Evolutionary conservation across 2,888 invertebrate species (phyloP).

Genomic region (Carpatolechia fugitivella): DNA sequence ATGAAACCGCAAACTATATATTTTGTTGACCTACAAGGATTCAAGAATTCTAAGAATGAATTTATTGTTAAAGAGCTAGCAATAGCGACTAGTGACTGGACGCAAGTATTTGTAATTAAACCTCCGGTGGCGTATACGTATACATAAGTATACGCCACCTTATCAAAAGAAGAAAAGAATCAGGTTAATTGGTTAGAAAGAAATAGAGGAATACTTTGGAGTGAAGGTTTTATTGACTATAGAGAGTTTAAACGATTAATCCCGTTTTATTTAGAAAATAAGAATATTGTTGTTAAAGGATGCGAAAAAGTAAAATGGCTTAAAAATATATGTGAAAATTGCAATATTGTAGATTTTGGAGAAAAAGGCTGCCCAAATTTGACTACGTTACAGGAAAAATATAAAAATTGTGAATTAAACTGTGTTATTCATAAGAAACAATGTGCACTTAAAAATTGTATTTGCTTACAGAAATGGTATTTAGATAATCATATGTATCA

Average conservation of each 20-base stretch:
- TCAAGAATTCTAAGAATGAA: too few relatives aligned
- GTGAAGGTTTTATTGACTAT: constrained; percentile 19
- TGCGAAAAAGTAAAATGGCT: constrained; percentile 18
- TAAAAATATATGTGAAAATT: too few relatives aligned
- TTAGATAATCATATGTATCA: constrained; percentile 4
- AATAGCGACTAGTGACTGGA: not conserved
- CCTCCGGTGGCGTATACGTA: too few relatives aligned
- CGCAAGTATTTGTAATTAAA: constrained; percentile 10
- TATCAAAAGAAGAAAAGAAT: constrained; percentile 3
- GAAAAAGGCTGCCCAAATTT: too few relatives aligned
- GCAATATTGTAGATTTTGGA: too few relatives aligned
- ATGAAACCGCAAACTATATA: constrained; percentile 10
- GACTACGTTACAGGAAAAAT: not conserved
- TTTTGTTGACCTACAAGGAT: constrained; percentile 17
- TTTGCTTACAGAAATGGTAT: too few relatives aligned
- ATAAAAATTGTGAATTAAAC: too few relatives aligned
- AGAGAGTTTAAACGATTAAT: constrained; percentile 12
- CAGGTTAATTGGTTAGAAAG: constrained; percentile 11
- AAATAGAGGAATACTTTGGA: constrained; percentile 17
- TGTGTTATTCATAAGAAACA: too few relatives aligned
- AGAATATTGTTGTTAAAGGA: constrained; percentile 17
- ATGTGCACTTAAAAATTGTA: too few relatives aligned
- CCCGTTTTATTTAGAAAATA: constrained; percentile 8
- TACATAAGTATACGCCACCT: not conserved
- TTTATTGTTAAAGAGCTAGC: constrained; percentile 17